phyloP scores from a whole-genome alignment of 2,888 invertebrate species.

The Chrysolina americana region DNA sequence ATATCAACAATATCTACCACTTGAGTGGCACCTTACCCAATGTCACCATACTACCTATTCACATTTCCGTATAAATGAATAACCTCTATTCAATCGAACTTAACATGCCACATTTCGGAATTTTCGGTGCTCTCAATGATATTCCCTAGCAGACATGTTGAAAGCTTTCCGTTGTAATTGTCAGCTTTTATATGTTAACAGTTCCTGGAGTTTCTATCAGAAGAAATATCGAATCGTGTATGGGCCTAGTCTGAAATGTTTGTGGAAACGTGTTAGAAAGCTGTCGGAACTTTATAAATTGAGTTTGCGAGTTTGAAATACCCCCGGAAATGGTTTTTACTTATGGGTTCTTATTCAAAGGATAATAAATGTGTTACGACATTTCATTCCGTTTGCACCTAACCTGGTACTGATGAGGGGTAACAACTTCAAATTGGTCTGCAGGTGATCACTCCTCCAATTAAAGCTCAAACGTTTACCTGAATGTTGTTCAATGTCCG shows the following conservation, averaged over 20 bases:
- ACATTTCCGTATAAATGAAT: not conserved
- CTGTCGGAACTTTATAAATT: slow-evolving; percentile 39
- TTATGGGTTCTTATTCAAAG: slow-evolving; percentile 24
- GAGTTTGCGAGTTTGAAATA: slow-evolving; percentile 29
- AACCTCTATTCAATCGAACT: slow-evolving; percentile 20
- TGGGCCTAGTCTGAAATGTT: slow-evolving; percentile 22
- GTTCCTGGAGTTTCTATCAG: slow-evolving; percentile 26
- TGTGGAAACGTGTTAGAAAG: slow-evolving; percentile 29
- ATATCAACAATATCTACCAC: too few relatives aligned
- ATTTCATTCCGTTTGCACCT: not conserved
- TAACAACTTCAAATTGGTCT: too few relatives aligned
- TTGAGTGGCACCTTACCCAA: not conserved
- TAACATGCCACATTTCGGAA: slow-evolving; percentile 6
- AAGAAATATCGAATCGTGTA: slow-evolving; percentile 35
- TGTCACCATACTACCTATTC: not conserved
- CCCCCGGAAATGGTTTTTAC: slow-evolving; percentile 27
- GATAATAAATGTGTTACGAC: not conserved
- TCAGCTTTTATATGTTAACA: slow-evolving; percentile 31
- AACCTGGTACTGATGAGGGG: too few relatives aligned
- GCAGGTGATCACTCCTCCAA: too few relatives aligned
- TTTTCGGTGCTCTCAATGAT: slow-evolving; percentile 21
- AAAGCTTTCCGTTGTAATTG: slow-evolving; percentile 38
- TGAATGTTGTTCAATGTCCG: too few relatives aligned
- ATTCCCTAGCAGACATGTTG: slow-evolving; percentile 5
- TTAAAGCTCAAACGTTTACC: too few relatives aligned